Base-by-base conservation (phyloP, 2,113 vertebrate genomes). In the Trachemys scripta region DNA sequence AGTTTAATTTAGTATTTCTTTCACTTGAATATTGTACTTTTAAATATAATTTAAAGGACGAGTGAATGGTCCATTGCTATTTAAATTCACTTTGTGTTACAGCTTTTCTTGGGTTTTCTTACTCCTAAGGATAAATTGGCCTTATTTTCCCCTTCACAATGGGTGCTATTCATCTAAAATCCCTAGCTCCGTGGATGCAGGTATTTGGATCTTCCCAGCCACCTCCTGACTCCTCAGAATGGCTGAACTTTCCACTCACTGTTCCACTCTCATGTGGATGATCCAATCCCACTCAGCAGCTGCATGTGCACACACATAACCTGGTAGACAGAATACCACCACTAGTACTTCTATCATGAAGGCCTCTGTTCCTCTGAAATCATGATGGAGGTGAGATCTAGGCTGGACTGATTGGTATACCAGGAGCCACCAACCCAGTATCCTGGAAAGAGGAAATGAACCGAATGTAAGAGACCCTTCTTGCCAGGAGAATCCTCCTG, bases 151-250 rank as follows among this genome's bases (percentile, higher is more conserved):
- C 59, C 88, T 95, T 98, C 91, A 95, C 76, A 92, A 93, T 96
- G 97, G 96, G 93, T 80, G 38, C 95, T 97, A 94, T 96, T 98
- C 76, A 83, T 97, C 93, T 91, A 90, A 96, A 96, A 90, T 93
- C 85, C 81, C 85, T 82, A 25, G 82, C 51, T 90, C 47, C n/a
- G 86, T 80, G 42, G 82, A 91, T 92, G 89, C 83, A 92, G 29
- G 45, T 89, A 42, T 82, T 96, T 47, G 17, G 85, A 87, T 92
- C n/a, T 93, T 94, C 42, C 0, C 5, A 85, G 75, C 89, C 84
- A 87, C 75, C 2, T 27, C 25, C 84, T 42, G 20, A 90, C 84
- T 97, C 24, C 82, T 96, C 75, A 51, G 85, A 96, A 85, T 82
- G 17, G 12, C 17, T 53, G 6, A 80, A 25, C 78, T 49, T 80